A percentile compares a stretch with the other conserved stretches of the same genome.
These are phyloP conservation scores for Heliconius eleuchia DNA, from an alignment of 1,140 invertebrate genomes.

Conservation along the genomic window DNA sequence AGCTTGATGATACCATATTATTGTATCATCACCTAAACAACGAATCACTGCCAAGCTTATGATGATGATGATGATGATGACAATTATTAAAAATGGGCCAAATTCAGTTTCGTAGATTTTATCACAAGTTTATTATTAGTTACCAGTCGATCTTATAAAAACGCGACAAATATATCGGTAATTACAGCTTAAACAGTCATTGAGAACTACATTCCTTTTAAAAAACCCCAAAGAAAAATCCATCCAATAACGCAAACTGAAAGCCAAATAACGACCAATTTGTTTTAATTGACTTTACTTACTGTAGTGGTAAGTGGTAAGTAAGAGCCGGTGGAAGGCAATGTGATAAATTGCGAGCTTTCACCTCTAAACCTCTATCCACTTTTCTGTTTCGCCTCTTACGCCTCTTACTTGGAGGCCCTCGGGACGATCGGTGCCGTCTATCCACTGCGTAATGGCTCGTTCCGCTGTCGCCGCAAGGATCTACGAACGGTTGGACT, in stretches of 20 bases:
- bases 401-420: slow-evolving; percentile 6
- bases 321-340: slow-evolving; percentile 34
- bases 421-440: slow-evolving; percentile 31
- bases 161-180: background rate
- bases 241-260: slow-evolving; percentile 4
- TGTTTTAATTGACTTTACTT: slow-evolving; percentile 41
- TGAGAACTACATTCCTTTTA: background rate
- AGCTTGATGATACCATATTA: too few relatives aligned
- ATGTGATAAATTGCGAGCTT: slow-evolving; percentile 39
- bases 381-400: background rate
- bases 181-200: background rate
- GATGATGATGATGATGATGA: too few relatives aligned
- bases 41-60: too few relatives aligned
- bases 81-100: too few relatives aligned
- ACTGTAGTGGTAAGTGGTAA: slow-evolving; percentile 33
- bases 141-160: too few relatives aligned
- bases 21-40: too few relatives aligned
- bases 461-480: slow-evolving; percentile 28
- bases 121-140: too few relatives aligned
- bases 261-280: slow-evolving; percentile 26
- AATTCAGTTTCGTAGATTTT: too few relatives aligned
- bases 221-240: background rate
- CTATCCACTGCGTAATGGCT: slow-evolving; percentile 43
- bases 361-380: slow-evolving; percentile 6
- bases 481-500: slow-evolving; percentile 35